Base-by-base conservation (phyloP, 1,140 invertebrate species). In the Brachionus calyciflorus region DNA sequence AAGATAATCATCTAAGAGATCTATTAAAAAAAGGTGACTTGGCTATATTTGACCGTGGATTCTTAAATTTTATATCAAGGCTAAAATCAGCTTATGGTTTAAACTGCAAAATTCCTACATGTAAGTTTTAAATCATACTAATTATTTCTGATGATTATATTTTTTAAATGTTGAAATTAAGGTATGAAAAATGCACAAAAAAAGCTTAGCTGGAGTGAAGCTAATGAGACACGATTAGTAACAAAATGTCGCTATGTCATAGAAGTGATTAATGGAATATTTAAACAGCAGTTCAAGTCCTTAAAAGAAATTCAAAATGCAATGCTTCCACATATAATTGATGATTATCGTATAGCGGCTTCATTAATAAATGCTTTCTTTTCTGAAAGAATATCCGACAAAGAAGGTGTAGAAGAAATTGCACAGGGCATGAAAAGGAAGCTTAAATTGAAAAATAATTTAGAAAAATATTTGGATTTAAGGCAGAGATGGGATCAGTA, bases 1-100 rank as follows among this genome's bases (percentile, higher is more conserved):
- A 49, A 49, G 48, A 49, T 49, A n/a, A n/a, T n/a, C n/a, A n/a
- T n/a, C 48, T 49, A 49, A 49, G 48, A 49, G 48, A 49, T 49
- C 48, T 10, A 49, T 49, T 49, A 49, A 49, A 49, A 49, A 49
- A 49, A 49, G 48, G 48, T 49, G 48, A 49, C 48, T 49, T 49
- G 48, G 48, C 48, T 49, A 49, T 49, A 49, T 49, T 49, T 49
- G 48, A 49, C 48, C 9, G 48, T 49, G 48, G 4, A 49, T 49
- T 14, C 48, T 49, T 49, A 49, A 7, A 49, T 49, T 49, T n/a
- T 49, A 49, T 49, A 49, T 49, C 48, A 49, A 49, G 48, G 48
- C 48, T 49, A 49, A 49, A 49, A 49, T 49, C 48, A 49, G 48
- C 48, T 49, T 7, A 49, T 49, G 48, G 9, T 49, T 49, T 49